Evolutionary conservation across 2,888 invertebrate genomes (phyloP).

Genomic region (Anticlea derivata): DNA sequence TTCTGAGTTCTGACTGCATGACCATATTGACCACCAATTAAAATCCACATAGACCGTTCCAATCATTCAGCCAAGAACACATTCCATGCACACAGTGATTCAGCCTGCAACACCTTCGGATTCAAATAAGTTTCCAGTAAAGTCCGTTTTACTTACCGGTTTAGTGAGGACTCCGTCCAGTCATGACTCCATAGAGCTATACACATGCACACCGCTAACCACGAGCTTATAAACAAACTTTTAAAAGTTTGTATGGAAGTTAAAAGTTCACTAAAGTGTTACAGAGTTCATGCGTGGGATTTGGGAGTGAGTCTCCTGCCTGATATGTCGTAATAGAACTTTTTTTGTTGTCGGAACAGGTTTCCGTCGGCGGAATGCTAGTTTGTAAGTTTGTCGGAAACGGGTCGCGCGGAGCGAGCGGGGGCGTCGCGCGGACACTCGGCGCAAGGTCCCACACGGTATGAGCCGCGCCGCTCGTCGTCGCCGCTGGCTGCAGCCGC

Average conservation of each 20-base stretch:
- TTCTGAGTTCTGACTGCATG: conserved; percentile 38
- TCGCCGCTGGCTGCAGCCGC: conserved; percentile 35
- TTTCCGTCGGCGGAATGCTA: conserved; percentile 67
- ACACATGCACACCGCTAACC: conserved; percentile 58
- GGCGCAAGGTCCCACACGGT: conserved; percentile 64
- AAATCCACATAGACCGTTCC: conserved; percentile 27
- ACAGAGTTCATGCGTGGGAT: conserved; percentile 42
- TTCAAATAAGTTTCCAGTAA: conserved; percentile 62
- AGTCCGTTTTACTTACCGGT: conserved; percentile 77
- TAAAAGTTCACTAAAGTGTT: conserved; percentile 48
- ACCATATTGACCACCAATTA: conserved; percentile 38
- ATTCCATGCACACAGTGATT: conserved; percentile 22
- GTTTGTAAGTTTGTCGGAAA: conserved; percentile 68
- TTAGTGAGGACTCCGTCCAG: conserved; percentile 70
- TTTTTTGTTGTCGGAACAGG: conserved; percentile 62
- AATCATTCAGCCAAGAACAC: conserved; percentile 28
- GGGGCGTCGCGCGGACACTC: conserved; percentile 55
- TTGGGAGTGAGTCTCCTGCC: conserved; percentile 49
- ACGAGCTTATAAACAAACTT: conserved; percentile 67
- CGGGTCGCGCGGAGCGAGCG: conserved; percentile 50
- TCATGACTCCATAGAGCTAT: conserved; percentile 63
- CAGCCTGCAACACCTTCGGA: conserved; percentile 32
- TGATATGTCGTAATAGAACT: conserved; percentile 48
- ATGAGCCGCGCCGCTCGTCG: conserved; percentile 42
- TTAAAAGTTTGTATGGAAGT: conserved; percentile 57